Base-by-base conservation (phyloP, 2,113 vertebrate genomes). In the Hemichromis elongatus region DNA sequence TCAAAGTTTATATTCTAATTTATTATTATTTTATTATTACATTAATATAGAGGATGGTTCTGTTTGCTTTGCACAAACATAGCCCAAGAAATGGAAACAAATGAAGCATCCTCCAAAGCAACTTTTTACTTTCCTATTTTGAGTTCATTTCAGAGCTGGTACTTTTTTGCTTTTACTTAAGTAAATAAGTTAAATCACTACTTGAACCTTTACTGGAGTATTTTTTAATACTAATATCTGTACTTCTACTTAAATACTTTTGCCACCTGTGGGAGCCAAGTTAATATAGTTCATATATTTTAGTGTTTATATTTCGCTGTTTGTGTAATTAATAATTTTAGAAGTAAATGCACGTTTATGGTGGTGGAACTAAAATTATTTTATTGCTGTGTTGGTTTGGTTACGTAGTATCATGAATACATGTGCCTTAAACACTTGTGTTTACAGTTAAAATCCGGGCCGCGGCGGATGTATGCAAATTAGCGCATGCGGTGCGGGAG, bases 21-120 rank as follows among this genome's bases (percentile, higher is more conserved):
- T 59, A 19, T 61, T 61, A 33, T 33, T 61, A 59, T 59, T 33
- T 11, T 59, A 33, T 59, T 59, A 59, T 61, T 61, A 11, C 28
- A 61, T 61, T 61, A 61, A 19, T 61, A 16, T 61, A 0, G 57
- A 16, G 33, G 57, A 19, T 61, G 9, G 33, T 33, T 61, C 28
- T 19, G 57, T 33, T 61, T 33, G 28, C 57, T 61, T 19, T 61
- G 1, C 0, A 61, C 28, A 61, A 61, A 33, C 10, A 61, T 61
- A 33, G 2, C 1, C 57, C 19, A 61, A 61, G 33, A 8, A 35
- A 35, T 8, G 9, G 16, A 33, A 61, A 61, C 9, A 61, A 61
- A 61, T 33, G 57, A 61, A 61, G 0, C 28, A 0, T 61, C 57
- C 16, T 19, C 28, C 5, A 61, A 61, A 61, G 28, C 0, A 18